Base-by-base conservation (phyloP, 1,140 invertebrate species). In the Pseudomyrmex dendroicus region DNA sequence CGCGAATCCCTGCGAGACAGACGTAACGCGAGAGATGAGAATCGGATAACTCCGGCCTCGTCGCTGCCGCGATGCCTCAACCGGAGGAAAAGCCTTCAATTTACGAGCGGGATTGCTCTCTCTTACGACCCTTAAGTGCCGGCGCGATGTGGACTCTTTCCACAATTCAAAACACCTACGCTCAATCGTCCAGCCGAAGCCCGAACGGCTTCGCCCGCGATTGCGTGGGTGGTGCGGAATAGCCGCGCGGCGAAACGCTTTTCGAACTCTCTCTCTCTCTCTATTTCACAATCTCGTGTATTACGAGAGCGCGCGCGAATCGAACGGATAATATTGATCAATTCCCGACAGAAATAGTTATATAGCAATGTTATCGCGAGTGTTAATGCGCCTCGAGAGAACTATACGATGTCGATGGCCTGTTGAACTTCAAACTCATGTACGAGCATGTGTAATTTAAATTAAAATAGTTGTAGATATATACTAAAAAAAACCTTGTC, bases 141-240 rank as follows among this genome's bases (percentile, higher is more conserved):
- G 50, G 46, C 12, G 52, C 25, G 10, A 61, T 22, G 44, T n/a
- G 57, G 2, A 10, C 35, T 59, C 70, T 85, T 88, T 87, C 73
- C 73, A 48, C 77, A n/a, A 70, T 44, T 61, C 48, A 54, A 56
- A 56, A 73, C 73, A 44, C 85, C 83, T 66, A 83, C 86, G 83
- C 52, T 63, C 67, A 74, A 87, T 78, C 66, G 56, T 74, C 35
- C 25, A 25, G 25, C 2, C 25, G 25, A 25, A 4, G 25, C 25
- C 54, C 48, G 50, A 62, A 3, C 56, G 54, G 7, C 2, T 61
- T 66, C 61, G 35, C n/a, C 48, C 52, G 61, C 50, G 25, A 77
- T 77, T 67, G 57, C 13, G n/a, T 25, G 25, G 50, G 17, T 61
- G 46, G 12, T n/a, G 56, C 56, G 64, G 2, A 80, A 80, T 70